Evolutionary conservation across 2,888 invertebrate species (phyloP).

Genomic region (Physocephala rufipes): DNA sequence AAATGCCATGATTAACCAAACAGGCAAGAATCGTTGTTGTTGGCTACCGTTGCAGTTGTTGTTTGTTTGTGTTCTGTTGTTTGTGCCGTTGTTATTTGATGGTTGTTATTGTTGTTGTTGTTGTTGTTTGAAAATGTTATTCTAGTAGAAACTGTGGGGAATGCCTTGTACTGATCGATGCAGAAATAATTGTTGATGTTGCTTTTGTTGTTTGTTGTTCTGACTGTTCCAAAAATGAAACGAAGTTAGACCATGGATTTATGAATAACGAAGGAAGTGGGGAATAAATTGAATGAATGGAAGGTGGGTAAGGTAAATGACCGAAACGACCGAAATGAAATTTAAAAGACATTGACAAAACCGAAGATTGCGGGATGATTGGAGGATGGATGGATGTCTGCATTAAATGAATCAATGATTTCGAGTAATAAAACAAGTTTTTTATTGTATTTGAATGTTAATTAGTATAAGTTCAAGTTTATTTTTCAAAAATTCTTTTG

Average conservation of each 20-base stretch:
- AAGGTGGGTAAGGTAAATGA: too few species aligned
- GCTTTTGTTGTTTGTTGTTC: conserved; percentile 42
- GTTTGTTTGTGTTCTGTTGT: too few species aligned
- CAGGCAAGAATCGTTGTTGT: conserved; percentile 19
- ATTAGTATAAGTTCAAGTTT: conserved; percentile 33
- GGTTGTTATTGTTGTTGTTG: conserved; percentile 8
- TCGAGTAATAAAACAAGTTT: conserved; percentile 35
- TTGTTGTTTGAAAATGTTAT: not conserved
- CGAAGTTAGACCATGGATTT: too few species aligned
- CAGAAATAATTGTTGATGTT: conserved; percentile 44
- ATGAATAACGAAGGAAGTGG: not conserved
- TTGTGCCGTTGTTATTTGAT: conserved; percentile 7
- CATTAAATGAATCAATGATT: not conserved
- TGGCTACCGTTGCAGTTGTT: conserved; percentile 3
- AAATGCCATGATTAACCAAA: too few species aligned
- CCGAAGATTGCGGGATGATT: too few species aligned
- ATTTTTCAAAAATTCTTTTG: conserved; percentile 25
- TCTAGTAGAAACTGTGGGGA: conserved; percentile 21
- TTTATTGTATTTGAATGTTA: conserved; percentile 32
- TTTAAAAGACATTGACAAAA: too few species aligned
- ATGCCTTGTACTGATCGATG: not conserved
- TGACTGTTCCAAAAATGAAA: conserved; percentile 12
- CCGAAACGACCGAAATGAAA: too few species aligned
- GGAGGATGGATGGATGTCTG: too few species aligned
- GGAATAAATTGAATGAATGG: not conserved